Base-by-base conservation (phyloP, 2,797 vertebrate genomes). In the Eidolon dupreanum region DNA sequence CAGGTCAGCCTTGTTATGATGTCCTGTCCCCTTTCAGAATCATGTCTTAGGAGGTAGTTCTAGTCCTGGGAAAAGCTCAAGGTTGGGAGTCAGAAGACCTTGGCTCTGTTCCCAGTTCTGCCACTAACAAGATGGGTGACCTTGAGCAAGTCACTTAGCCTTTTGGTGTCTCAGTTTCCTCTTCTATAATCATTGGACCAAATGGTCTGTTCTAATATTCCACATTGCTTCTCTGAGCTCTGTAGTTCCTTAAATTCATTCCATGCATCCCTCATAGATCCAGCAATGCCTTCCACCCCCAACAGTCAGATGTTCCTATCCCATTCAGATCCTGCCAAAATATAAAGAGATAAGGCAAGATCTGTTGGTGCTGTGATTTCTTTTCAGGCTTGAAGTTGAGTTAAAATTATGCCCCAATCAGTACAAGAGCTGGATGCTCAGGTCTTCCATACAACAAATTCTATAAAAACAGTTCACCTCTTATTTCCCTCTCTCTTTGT, bases 381-480 rank as follows among this genome's bases (percentile, higher is more conserved):
- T 88, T 84, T 90, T 66, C 20, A 86, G 51, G 75, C 20, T 33
- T 51, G n/a, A 95, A 95, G 71, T 77, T 1, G 0, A 20, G 94
- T 95, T 96, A 95, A 94, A 92, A 94, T 73, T 65, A 8, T 84
- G 55, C 28, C 92, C 68, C 43, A 26, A 33, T 95, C 63, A 66
- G 92, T 70, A 82, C 82, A 74, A 88, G 96, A 55, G 22, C 88
- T 51, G 17, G 82, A 43, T 38, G 84, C 71, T 70, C 38, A 5
- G 46, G 33, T 59, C 83, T 85, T 70, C 68, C 10, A 79, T 53
- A 89, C 88, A 86, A 61, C 22, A 59, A 57, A 24, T 63, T n/a
- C 78, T 84, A 71, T 81, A 79, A 78, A 94, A 85, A 68, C 73
- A 78, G 55, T 43, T 79, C 74, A 66, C 53, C 82, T 94, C 93